phyloP scores from a whole-genome alignment of 2,797 vertebrate genomes.

The Schizothorax lantsangensis region DNA sequence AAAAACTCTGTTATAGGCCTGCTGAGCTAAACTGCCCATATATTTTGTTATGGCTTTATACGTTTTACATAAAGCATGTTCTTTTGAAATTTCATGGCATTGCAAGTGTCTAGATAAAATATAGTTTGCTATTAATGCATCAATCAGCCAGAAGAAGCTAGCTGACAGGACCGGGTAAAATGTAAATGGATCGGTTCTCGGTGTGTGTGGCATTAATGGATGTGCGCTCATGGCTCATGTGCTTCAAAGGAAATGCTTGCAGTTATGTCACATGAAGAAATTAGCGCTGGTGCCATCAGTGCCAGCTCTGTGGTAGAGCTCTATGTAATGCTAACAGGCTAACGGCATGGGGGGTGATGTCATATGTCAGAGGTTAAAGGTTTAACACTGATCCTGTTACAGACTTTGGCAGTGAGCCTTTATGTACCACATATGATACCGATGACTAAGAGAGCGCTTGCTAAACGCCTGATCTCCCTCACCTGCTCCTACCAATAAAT shows the following conservation, averaged over 20 bases:
- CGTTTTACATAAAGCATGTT: constrained; percentile 1
- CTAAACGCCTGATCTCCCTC: constrained; percentile 51
- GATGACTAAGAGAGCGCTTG: constrained; percentile 66
- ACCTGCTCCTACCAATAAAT: constrained; percentile 45
- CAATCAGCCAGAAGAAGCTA: constrained; percentile 11
- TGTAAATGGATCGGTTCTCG: constrained; percentile 22
- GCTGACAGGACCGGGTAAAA: neutral
- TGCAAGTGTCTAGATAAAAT: constrained; percentile 23
- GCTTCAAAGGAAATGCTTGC: constrained; percentile 30
- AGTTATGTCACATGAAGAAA: constrained; percentile 49
- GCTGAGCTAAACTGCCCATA: neutral
- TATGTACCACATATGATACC: constrained; percentile 72
- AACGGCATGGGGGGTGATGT: constrained; percentile 52
- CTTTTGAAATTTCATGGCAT: neutral
- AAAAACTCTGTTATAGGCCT: neutral
- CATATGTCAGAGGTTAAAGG: constrained; percentile 71
- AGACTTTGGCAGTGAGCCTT: constrained; percentile 62
- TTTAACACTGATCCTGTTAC: constrained; percentile 73
- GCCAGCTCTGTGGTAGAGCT: constrained; percentile 36
- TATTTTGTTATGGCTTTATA: neutral
- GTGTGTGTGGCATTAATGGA: constrained; percentile 34
- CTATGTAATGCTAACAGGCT: constrained; percentile 45
- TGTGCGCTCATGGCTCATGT: neutral
- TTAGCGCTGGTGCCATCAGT: constrained; percentile 29
- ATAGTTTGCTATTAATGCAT: constrained; percentile 10